phyloP scores from a whole-genome alignment of 2,888 invertebrate species.

The Perithous albicinctus region DNA sequence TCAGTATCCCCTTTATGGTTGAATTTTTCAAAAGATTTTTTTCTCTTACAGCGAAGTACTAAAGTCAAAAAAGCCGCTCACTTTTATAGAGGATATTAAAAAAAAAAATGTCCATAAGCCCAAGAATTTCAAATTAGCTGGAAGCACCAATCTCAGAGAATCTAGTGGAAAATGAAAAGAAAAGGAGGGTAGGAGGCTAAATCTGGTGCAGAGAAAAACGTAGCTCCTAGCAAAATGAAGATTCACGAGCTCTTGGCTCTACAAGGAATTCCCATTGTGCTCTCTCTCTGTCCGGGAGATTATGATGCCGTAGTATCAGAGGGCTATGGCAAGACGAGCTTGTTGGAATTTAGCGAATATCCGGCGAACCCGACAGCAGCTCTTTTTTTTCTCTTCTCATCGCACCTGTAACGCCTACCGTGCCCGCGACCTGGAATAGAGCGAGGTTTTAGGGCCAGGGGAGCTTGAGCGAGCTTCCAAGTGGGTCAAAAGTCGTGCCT shows the following conservation, averaged over 20 bases:
- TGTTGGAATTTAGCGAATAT: constrained; percentile 56
- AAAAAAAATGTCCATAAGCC: background rate
- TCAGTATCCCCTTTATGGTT: too few species aligned
- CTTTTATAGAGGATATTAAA: background rate
- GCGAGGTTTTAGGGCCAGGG: constrained; percentile 74
- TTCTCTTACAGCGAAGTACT: too few species aligned
- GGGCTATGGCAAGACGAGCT: constrained; percentile 17
- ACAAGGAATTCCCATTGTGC: constrained; percentile 52
- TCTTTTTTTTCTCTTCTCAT: constrained; percentile 5
- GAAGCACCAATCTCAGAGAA: background rate
- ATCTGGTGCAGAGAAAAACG: background rate
- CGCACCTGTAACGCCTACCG: constrained; percentile 45
- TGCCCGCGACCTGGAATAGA: constrained; percentile 63
- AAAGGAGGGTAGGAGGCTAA: background rate
- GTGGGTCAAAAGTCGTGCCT: constrained; percentile 76
- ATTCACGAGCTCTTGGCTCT: background rate
- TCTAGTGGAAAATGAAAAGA: background rate
- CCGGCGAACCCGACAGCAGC: constrained; percentile 20
- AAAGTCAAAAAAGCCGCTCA: background rate
- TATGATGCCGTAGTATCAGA: background rate
- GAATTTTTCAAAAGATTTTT: too few species aligned
- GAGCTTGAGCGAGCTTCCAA: constrained; percentile 73
- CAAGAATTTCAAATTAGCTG: background rate
- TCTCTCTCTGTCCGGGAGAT: constrained; percentile 1
- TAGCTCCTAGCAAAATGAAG: background rate